Evolutionary conservation across 2,113 vertebrate species (phyloP).

Genomic region (Canis aureus): DNA sequence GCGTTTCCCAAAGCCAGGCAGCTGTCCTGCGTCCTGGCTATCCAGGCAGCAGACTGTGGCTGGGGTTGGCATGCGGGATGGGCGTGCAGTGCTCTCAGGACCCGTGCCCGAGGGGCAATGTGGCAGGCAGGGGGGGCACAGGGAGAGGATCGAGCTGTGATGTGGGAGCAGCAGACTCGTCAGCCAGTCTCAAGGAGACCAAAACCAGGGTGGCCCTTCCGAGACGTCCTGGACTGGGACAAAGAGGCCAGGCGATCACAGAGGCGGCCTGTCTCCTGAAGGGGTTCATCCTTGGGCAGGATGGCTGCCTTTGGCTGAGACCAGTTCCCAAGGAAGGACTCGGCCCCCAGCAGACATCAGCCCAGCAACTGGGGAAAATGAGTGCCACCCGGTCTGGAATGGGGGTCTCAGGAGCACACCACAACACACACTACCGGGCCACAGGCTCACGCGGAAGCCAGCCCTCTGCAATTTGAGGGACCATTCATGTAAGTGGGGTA

Average conservation of each 20-base stretch:
- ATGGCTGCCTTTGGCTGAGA: too few species aligned
- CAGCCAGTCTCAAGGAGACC: neutral
- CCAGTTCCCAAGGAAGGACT: neutral
- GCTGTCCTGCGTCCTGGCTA: too few species aligned
- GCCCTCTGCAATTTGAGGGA: accelerated
- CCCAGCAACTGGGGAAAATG: neutral
- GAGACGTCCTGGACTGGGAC: too few species aligned
- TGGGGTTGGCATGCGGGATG: neutral
- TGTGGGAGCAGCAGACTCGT: accelerated
- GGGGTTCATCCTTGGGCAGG: too few species aligned
- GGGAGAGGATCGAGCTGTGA: neutral
- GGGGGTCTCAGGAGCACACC: neutral
- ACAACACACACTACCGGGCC: accelerated
- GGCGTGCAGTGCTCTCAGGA: accelerated
- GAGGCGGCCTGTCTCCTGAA: neutral
- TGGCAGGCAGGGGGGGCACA: accelerated
- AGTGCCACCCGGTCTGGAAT: neutral
- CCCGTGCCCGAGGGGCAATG: too few species aligned
- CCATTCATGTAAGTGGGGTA: accelerated
- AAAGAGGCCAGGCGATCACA: neutral
- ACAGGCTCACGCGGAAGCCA: accelerated
- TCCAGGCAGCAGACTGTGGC: neutral
- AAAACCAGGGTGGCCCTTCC: neutral
- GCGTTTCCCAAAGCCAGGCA: neutral
- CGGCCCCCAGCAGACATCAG: accelerated